These are phyloP conservation scores for Drosophila bocki DNA, from an alignment of 1,140 invertebrate genomes.

Conservation along the genomic window DNA sequence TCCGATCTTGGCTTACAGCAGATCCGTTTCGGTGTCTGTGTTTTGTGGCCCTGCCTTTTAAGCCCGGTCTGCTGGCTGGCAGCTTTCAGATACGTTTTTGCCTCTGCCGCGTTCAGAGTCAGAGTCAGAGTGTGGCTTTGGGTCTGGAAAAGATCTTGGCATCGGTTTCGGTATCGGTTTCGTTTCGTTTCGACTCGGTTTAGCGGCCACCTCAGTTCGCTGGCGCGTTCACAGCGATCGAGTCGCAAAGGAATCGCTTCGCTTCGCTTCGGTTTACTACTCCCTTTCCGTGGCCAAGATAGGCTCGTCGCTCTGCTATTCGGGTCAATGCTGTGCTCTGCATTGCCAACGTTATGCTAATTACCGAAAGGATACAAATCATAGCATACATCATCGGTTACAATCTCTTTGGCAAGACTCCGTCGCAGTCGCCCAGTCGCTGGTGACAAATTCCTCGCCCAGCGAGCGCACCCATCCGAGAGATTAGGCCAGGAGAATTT, in stretches of 20 bases:
- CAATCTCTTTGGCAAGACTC: constrained; percentile 83
- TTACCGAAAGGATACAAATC: constrained; percentile 84
- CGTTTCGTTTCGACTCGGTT: constrained; percentile 9
- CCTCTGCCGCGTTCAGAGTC: constrained; percentile 66
- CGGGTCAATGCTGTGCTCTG: constrained; percentile 73
- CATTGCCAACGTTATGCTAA: constrained; percentile 84
- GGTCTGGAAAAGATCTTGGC: constrained; percentile 48
- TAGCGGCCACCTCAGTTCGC: constrained; percentile 33
- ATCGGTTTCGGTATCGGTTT: constrained; percentile 25
- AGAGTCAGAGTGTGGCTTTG: constrained; percentile 56
- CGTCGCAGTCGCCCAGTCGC: constrained; percentile 40
- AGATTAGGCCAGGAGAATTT: constrained; percentile 31
- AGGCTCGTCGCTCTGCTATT: constrained; percentile 68
- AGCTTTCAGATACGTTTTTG: constrained; percentile 84
- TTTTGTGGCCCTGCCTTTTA: constrained; percentile 72
- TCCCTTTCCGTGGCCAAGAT: constrained; percentile 60
- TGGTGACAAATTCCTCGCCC: constrained; percentile 44
- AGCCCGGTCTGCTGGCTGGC: constrained; percentile 58
- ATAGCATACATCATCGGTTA: constrained; percentile 84
- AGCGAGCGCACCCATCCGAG: constrained; percentile 14
- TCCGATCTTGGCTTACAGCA: constrained; percentile 60
- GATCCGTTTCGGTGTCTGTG: constrained; percentile 69
- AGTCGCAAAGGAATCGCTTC: constrained; percentile 20
- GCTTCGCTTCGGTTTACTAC: not conserved
- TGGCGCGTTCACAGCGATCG: constrained; percentile 37